A percentile compares a stretch with the other conserved stretches of the same genome.
phyloP scores from a whole-genome alignment of 2,797 vertebrate genomes.

The Hypotaenidia philippensis region DNA sequence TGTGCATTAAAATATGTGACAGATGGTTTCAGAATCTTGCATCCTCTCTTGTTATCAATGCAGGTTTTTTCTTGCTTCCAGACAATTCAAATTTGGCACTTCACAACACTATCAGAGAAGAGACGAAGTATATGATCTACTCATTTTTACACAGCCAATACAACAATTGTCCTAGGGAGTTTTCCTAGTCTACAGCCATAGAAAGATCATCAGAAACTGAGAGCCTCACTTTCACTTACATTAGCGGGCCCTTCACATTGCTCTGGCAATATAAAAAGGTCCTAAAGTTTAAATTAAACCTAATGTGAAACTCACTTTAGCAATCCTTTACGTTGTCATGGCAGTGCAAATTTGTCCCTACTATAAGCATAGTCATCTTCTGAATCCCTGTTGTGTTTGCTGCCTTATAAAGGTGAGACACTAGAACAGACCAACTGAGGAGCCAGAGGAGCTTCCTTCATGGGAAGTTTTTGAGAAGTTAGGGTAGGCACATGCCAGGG shows the following conservation, averaged over 20 bases:
- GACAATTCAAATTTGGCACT: neutral
- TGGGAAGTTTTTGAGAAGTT: neutral
- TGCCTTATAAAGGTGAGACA: neutral
- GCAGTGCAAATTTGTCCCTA: neutral
- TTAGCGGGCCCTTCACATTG: neutral
- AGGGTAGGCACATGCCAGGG: neutral
- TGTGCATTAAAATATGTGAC: neutral
- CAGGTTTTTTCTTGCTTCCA: neutral
- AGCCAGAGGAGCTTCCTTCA: neutral
- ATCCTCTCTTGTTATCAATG: neutral
- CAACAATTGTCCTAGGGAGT: neutral
- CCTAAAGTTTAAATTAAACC: neutral
- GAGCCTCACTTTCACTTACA: neutral
- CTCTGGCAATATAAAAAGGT: neutral
- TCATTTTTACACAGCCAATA: neutral
- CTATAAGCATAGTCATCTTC: neutral
- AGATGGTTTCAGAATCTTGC: neutral
- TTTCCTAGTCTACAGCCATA: neutral
- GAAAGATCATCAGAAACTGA: neutral
- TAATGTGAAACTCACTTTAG: neutral
- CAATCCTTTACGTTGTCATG: neutral
- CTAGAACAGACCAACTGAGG: neutral
- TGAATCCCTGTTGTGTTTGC: neutral
- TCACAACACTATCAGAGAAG: neutral
- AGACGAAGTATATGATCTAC: neutral